Evolutionary conservation across 2,113 vertebrate genomes (phyloP).

Genomic region (Hiodon alosoides): DNA sequence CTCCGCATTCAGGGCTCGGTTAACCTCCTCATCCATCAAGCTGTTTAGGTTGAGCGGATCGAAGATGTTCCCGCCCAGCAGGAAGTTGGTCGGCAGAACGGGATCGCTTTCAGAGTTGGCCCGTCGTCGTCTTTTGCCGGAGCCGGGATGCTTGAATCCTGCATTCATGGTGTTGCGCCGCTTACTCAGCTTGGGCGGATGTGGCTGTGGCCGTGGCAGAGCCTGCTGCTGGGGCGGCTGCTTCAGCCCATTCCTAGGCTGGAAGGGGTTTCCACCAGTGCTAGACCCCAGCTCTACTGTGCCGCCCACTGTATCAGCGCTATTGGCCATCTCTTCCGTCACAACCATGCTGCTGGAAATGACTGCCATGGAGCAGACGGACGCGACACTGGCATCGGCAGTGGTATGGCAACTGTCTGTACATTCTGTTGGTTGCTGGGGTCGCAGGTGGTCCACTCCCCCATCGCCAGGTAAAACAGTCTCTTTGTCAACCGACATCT

Average conservation of each 20-base stretch:
- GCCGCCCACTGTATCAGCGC: conserved; percentile 19
- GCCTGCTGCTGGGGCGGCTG: conserved; percentile 64
- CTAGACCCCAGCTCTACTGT: conserved; percentile 29
- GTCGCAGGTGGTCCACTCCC: conserved; percentile 39
- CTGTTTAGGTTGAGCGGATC: conserved; percentile 92
- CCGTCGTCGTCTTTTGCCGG: conserved; percentile 75
- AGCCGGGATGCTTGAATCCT: conserved; percentile 73
- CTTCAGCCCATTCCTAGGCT: conserved; percentile 68
- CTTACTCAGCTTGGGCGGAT: conserved; percentile 61
- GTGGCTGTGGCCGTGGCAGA: conserved; percentile 38
- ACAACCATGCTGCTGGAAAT: conserved; percentile 31
- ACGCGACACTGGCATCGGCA: conserved; percentile 29
- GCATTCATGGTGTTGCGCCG: conserved; percentile 72
- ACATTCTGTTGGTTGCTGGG: conserved; percentile 40
- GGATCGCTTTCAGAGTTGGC: conserved; percentile 84
- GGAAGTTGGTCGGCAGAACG: conserved; percentile 82
- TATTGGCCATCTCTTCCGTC: conserved; percentile 45
- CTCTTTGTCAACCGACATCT: conserved; percentile 67
- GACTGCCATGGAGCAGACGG: conserved; percentile 39
- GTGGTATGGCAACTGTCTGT: conserved; percentile 38
- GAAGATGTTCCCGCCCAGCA: conserved; percentile 87
- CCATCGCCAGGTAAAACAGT: conserved; percentile 51
- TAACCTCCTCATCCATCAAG: conserved; percentile 86
- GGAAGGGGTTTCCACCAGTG: conserved; percentile 44
- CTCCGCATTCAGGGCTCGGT: conserved; percentile 80